These are phyloP conservation scores for Chaetophractus vellerosus DNA, from an alignment of 2,797 vertebrate genomes.

Conservation along the genomic window DNA sequence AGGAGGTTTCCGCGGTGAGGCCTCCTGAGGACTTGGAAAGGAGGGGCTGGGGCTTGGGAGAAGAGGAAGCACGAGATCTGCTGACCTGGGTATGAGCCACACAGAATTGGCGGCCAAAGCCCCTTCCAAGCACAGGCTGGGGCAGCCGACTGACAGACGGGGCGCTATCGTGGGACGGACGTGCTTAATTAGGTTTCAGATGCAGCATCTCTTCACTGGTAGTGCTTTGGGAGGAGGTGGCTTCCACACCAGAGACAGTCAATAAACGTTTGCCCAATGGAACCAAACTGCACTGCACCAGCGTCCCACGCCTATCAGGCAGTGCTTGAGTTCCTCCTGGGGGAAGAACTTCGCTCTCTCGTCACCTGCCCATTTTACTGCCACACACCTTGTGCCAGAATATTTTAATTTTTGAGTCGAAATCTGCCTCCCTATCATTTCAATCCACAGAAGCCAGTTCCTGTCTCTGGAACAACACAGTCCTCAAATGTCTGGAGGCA, in stretches of 20 bases:
- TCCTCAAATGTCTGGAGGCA: not conserved
- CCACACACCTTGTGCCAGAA: not conserved
- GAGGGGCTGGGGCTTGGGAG: not conserved
- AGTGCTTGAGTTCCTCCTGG: not conserved
- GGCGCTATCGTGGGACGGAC: no score
- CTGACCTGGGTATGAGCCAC: not conserved
- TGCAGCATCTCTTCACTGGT: not conserved
- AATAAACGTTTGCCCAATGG: not conserved
- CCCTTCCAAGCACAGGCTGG: not conserved
- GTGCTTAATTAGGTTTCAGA: not conserved
- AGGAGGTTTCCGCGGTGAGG: not conserved
- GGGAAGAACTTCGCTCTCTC: not conserved
- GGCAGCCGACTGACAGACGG: not conserved
- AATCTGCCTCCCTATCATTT: not conserved
- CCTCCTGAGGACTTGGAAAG: not conserved
- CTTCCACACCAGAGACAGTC: not conserved
- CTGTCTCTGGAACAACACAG: not conserved
- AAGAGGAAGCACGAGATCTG: fast-evolving
- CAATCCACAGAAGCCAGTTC: not conserved
- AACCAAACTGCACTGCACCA: not conserved
- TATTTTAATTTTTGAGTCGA: not conserved
- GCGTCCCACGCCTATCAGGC: not conserved
- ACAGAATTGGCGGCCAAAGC: not conserved
- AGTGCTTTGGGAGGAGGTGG: not conserved
- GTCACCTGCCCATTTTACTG: not conserved